These are phyloP conservation scores for Chelonia mydas DNA, from an alignment of 2,797 vertebrate species.

Conservation along the genomic window DNA sequence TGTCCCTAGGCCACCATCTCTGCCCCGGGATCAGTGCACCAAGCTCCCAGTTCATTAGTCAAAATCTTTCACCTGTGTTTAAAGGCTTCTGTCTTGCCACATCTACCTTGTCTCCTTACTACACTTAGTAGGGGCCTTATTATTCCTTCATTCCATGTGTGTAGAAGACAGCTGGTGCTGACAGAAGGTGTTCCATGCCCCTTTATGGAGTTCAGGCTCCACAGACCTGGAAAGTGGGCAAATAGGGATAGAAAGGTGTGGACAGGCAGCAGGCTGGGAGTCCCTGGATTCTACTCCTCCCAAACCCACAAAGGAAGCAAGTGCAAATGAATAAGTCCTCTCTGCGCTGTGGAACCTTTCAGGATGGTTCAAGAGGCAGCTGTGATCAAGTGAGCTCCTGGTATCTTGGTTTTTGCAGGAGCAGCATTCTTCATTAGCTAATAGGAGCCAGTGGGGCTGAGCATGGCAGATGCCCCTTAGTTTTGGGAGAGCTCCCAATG, in stretches of 20 bases:
- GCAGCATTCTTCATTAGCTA: neutral
- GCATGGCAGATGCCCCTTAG: neutral
- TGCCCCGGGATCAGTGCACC: neutral
- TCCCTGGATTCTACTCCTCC: neutral
- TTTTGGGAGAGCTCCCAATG: neutral
- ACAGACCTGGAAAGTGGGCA: neutral
- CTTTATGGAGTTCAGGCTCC: neutral
- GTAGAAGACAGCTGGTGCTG: neutral
- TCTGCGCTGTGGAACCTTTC: neutral
- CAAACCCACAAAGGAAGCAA: neutral
- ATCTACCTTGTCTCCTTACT: neutral
- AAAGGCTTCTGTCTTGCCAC: neutral
- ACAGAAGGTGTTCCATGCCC: neutral
- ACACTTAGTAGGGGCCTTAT: neutral
- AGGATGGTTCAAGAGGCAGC: neutral
- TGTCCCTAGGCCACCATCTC: neutral
- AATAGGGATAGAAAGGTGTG: neutral
- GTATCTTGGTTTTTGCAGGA: neutral
- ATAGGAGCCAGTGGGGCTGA: neutral
- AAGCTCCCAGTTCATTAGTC: neutral
- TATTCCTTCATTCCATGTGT: neutral
- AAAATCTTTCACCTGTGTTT: neutral
- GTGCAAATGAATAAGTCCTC: neutral
- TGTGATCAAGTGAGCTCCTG: accelerated
- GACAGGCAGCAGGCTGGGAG: neutral